phyloP scores from a whole-genome alignment of 2,888 invertebrate species.

The Pteria penguin region DNA sequence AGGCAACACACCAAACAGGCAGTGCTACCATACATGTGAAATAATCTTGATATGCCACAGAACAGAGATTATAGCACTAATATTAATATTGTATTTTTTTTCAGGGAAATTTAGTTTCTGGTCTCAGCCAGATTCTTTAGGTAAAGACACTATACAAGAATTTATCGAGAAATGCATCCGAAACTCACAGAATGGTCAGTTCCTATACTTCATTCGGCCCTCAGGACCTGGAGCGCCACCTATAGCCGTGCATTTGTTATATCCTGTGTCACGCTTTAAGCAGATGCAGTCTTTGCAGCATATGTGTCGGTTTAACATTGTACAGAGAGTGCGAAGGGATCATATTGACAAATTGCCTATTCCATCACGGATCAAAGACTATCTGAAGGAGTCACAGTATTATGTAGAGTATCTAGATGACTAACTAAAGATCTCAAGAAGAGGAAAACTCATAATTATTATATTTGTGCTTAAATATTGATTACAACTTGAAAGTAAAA shows the following conservation, averaged over 20 bases:
- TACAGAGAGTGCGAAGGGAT: slow-evolving; percentile 85
- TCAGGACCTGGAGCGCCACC: slow-evolving; percentile 85
- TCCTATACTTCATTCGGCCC: slow-evolving; percentile 87
- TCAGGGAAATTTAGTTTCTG: slow-evolving; percentile 88
- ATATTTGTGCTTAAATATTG: too few species aligned
- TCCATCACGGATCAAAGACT: slow-evolving; percentile 81
- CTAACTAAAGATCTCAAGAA: too few species aligned
- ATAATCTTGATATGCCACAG: too few species aligned
- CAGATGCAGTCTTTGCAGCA: slow-evolving; percentile 86
- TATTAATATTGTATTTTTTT: too few species aligned
- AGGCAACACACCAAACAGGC: too few species aligned
- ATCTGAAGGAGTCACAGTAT: slow-evolving; percentile 77
- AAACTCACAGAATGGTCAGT: slow-evolving; percentile 85
- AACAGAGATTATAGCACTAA: too few species aligned
- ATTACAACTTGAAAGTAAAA: too few species aligned
- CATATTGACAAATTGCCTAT: slow-evolving; percentile 86
- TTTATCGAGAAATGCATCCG: slow-evolving; percentile 87
- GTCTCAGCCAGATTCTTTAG: slow-evolving; percentile 79
- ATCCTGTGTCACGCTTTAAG: slow-evolving; percentile 87
- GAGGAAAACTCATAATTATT: too few species aligned
- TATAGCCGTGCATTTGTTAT: slow-evolving; percentile 87
- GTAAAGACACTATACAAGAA: slow-evolving; percentile 83
- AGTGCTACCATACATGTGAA: too few species aligned
- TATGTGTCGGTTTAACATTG: slow-evolving; percentile 87
- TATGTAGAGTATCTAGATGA: slow-evolving; percentile 74